phyloP scores from a whole-genome alignment of 2,113 vertebrate species.

The Notothenia rossii region DNA sequence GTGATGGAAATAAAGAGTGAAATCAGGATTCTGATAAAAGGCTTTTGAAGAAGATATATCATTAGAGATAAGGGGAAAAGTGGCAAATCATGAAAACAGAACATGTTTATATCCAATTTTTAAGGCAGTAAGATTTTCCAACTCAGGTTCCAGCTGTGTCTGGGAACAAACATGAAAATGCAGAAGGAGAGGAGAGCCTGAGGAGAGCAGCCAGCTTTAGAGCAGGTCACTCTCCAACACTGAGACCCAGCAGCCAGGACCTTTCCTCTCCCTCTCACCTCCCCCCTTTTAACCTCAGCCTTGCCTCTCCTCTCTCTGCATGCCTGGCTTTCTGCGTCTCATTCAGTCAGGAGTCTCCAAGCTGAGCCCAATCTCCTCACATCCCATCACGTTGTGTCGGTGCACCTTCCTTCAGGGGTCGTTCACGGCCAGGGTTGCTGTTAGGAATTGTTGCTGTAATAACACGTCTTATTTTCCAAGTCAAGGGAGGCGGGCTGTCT shows the following conservation, averaged over 20 bases:
- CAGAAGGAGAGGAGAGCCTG: slow-evolving; percentile 63
- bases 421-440: slow-evolving; percentile 40
- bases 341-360: slow-evolving; percentile 34
- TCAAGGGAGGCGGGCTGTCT: slow-evolving; percentile 25
- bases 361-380: slow-evolving; percentile 66
- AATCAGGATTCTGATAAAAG: not conserved
- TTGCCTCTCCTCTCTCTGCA: slow-evolving; percentile 10
- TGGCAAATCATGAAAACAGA: slow-evolving; percentile 42
- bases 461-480: slow-evolving; percentile 34
- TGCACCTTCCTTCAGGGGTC: slow-evolving; percentile 40
- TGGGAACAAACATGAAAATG: slow-evolving; percentile 52
- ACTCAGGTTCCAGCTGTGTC: slow-evolving; percentile 46
- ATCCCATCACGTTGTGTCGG: slow-evolving; percentile 49
- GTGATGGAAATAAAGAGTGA: slow-evolving; percentile 11
- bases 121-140: slow-evolving; percentile 32
- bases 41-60: slow-evolving; percentile 38
- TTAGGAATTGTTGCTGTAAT: slow-evolving; percentile 61
- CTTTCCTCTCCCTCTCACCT: slow-evolving; percentile 47
- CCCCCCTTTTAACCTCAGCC: slow-evolving; percentile 25
- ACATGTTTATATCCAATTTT: slow-evolving; percentile 54
- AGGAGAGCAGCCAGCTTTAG: slow-evolving; percentile 32
- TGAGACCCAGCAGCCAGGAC: slow-evolving; percentile 36
- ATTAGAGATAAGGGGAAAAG: slow-evolving; percentile 8
- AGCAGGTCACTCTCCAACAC: slow-evolving; percentile 50
- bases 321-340: slow-evolving; percentile 24